phyloP scores from a whole-genome alignment of 2,113 vertebrate genomes.

The Coryphaenoides rupestris region DNA sequence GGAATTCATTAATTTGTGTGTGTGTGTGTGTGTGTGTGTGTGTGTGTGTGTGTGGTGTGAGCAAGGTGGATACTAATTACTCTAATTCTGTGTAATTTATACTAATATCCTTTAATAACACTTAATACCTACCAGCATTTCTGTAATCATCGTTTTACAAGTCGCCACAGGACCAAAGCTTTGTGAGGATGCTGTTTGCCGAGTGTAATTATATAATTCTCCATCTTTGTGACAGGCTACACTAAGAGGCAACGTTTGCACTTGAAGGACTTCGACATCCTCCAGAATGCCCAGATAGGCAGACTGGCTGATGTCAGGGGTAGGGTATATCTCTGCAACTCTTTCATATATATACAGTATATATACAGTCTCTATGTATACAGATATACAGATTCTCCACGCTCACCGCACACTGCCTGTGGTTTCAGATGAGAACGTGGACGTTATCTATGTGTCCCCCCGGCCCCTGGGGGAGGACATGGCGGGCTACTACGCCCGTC shows the following conservation, averaged over 20 bases:
- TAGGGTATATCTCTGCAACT: conserved; percentile 34
- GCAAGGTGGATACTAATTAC: too few relatives aligned
- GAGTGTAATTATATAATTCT: too few relatives aligned
- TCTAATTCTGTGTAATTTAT: too few relatives aligned
- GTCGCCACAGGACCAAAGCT: too few relatives aligned
- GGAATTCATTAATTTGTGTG: too few relatives aligned
- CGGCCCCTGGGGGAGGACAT: conserved; percentile 77
- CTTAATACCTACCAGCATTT: too few relatives aligned
- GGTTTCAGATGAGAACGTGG: conserved; percentile 82
- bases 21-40: too few relatives aligned
- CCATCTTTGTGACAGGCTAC: conserved; percentile 67
- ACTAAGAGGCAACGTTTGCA: conserved; percentile 60
- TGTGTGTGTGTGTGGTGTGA: too few relatives aligned
- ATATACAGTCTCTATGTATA: too few relatives aligned
- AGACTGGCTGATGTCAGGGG: conserved; percentile 84
- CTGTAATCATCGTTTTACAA: too few relatives aligned
- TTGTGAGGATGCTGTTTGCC: too few relatives aligned
- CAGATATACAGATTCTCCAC: not conserved
- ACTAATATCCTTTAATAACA: too few relatives aligned
- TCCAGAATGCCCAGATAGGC: conserved; percentile 84
- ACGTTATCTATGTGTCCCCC: conserved; percentile 87
- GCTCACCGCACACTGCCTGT: not conserved
- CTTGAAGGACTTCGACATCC: conserved; percentile 66
- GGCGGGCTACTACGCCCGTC: conserved; percentile 79
- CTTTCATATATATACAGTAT: not conserved